phyloP scores from a whole-genome alignment of 1,140 invertebrate species.

The Paraescarpia echinospica region DNA sequence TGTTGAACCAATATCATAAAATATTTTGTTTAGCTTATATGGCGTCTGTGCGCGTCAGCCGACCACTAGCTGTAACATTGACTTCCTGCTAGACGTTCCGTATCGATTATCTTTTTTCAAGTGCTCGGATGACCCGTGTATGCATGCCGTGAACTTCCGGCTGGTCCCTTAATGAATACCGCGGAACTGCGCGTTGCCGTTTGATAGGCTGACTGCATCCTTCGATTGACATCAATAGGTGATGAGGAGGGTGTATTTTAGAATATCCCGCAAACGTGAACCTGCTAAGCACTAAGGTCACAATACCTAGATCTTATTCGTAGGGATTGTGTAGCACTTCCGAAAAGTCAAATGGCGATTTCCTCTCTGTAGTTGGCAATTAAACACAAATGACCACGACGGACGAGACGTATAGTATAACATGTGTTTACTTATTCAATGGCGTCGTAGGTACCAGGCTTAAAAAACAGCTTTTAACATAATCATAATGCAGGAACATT shows the following conservation, averaged over 20 bases:
- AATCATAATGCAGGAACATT: too few species aligned
- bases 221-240: not conserved
- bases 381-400: not conserved
- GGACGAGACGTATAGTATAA: not conserved
- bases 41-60: not conserved
- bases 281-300: not conserved
- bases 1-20: not conserved
- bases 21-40: not conserved
- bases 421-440: too few species aligned
- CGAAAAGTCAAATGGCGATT: not conserved
- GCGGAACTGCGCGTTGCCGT: not conserved
- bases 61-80: not conserved
- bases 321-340: not conserved
- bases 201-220: not conserved
- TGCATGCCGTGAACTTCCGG: not conserved
- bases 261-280: too few species aligned
- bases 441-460: too few species aligned
- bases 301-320: not conserved
- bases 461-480: too few species aligned
- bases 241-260: not conserved
- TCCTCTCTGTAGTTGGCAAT: not conserved
- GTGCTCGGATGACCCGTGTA: not conserved
- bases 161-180: not conserved
- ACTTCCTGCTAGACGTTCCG: not conserved
- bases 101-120: not conserved